Evolutionary conservation across 2,888 invertebrate genomes (phyloP).

Genomic region (Slavum lentiscoides): DNA sequence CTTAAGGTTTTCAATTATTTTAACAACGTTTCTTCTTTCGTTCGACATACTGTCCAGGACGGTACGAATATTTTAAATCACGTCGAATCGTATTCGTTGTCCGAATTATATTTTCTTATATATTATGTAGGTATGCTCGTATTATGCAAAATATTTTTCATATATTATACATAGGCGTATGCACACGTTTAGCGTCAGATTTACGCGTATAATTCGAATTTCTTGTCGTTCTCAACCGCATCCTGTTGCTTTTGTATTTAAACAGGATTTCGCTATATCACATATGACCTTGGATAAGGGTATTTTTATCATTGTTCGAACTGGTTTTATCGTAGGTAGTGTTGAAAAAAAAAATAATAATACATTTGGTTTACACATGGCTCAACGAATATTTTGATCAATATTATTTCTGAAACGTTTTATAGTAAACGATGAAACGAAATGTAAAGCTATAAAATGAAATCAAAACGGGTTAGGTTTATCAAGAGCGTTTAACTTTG

Average conservation of each 20-base stretch:
- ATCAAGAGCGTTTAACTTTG: too few species aligned
- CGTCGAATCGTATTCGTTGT: not conserved
- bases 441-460: too few species aligned
- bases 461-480: too few species aligned
- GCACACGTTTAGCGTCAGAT: not conserved
- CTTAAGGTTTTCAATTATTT: not conserved
- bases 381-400: not conserved
- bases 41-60: not conserved
- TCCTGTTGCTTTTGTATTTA: slow-evolving; percentile 31
- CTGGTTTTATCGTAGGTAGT: slow-evolving; percentile 36
- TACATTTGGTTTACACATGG: not conserved
- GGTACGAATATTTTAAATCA: slow-evolving; percentile 4
- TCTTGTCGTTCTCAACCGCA: slow-evolving; percentile 17
- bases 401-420: not conserved
- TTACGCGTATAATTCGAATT: slow-evolving; percentile 5
- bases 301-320: slow-evolving; percentile 39
- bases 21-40: not conserved
- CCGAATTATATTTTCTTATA: not conserved
- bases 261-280: slow-evolving; percentile 28
- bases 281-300: slow-evolving; percentile 28
- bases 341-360: not conserved
- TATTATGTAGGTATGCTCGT: not conserved
- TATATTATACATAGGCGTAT: not conserved
- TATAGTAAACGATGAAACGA: not conserved
- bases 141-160: too few species aligned